These are phyloP conservation scores for Scopus umbretta DNA, from an alignment of 2,113 vertebrate species.

Conservation along the genomic window DNA sequence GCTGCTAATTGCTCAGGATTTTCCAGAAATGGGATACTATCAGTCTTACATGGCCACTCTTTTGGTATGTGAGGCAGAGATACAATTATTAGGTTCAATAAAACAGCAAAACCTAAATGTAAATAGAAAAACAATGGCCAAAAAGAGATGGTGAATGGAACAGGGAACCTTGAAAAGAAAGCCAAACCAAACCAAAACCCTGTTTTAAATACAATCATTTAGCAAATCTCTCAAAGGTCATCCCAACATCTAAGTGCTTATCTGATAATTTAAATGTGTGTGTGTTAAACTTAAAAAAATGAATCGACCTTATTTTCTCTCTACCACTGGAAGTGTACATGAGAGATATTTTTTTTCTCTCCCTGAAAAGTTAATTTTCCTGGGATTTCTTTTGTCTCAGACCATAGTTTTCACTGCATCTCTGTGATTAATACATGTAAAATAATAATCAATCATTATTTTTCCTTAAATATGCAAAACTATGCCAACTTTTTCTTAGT, in stretches of 20 bases:
- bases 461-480: background rate
- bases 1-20: background rate
- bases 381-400: background rate
- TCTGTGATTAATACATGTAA: background rate
- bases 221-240: background rate
- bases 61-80: background rate
- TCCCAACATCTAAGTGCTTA: background rate
- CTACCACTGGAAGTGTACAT: background rate
- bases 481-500: background rate
- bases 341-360: background rate
- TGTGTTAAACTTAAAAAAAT: background rate
- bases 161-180: background rate
- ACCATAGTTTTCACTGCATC: background rate
- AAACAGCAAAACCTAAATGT: background rate
- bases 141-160: background rate
- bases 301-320: background rate
- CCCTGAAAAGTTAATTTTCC: background rate
- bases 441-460: background rate
- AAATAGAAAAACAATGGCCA: background rate
- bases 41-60: background rate
- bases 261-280: background rate
- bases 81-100: accelerated
- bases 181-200: accelerated
- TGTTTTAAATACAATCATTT: background rate
- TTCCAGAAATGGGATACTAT: background rate